Percentiles rank a stretch among this genome's conserved stretches.
Evolutionary conservation across 2,113 vertebrate genomes (phyloP).

Genomic region (Plecturocebus donacophilus): DNA sequence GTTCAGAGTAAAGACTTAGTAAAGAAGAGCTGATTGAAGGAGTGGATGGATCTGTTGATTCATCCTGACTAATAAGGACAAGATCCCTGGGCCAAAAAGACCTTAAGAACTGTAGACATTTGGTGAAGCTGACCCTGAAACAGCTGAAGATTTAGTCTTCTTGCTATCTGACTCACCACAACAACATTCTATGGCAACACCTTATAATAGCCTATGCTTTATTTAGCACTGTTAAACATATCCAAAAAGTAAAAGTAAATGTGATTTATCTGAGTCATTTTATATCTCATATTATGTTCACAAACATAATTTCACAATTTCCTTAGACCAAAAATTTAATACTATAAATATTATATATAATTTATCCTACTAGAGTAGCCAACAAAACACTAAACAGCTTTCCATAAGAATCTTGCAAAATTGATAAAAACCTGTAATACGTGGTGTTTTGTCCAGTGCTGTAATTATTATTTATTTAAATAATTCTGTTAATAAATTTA

Average conservation of each 20-base stretch:
- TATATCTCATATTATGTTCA: not conserved
- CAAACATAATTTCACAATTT: conserved; percentile 44
- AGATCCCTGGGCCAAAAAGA: not conserved
- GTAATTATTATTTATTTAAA: not conserved
- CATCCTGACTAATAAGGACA: not conserved
- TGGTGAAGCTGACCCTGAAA: not conserved
- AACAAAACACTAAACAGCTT: not conserved
- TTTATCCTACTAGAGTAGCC: not conserved
- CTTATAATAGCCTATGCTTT: not conserved
- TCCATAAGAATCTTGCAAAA: not conserved
- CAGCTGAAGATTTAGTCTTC: not conserved
- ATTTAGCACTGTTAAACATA: not conserved
- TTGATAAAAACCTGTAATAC: not conserved
- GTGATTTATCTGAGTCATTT: not conserved
- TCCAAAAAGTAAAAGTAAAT: not conserved
- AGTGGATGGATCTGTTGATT: not conserved
- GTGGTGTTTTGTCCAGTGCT: not conserved
- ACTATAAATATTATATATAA: conserved; percentile 32
- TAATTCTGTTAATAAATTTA: not conserved
- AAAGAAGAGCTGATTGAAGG: not conserved
- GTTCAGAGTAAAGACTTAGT: not conserved
- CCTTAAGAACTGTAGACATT: not conserved
- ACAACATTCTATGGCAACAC: not conserved
- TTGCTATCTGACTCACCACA: not conserved
- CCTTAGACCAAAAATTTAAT: conserved; percentile 10